Evolutionary conservation across 2,888 invertebrate genomes (phyloP).

Genomic region (Labia minor): DNA sequence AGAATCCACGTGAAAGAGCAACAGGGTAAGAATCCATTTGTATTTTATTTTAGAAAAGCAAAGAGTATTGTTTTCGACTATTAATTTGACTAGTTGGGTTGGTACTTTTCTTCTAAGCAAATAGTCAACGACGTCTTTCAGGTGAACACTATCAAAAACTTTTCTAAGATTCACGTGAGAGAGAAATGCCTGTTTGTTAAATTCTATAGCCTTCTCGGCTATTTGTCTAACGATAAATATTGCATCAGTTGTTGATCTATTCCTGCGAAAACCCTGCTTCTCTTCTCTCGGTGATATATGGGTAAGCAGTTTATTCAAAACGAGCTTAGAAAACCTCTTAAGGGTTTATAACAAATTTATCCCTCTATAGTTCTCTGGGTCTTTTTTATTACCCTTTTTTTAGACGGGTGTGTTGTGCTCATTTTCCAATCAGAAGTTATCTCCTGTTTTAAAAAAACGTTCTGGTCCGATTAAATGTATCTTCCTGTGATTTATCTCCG

Average conservation of each 20-base stretch:
- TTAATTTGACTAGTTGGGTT: constrained; percentile 1
- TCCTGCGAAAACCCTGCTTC: neutral
- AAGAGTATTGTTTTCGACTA: neutral
- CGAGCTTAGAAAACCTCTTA: too few relatives aligned
- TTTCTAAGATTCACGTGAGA: neutral
- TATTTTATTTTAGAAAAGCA: neutral
- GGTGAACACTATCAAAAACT: neutral
- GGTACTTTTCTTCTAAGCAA: neutral
- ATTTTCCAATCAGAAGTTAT: too few relatives aligned
- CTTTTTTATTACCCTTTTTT: too few relatives aligned
- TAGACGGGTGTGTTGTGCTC: too few relatives aligned
- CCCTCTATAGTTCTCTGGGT: too few relatives aligned
- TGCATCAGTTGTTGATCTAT: constrained; percentile 7
- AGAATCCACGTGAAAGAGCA: constrained; percentile 16
- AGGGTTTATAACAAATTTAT: too few relatives aligned
- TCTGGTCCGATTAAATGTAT: too few relatives aligned
- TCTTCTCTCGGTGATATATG: too few relatives aligned
- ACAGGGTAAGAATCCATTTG: neutral
- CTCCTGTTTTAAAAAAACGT: too few relatives aligned
- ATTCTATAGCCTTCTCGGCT: neutral
- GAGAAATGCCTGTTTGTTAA: neutral
- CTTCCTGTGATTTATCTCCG: too few relatives aligned
- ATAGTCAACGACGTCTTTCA: neutral
- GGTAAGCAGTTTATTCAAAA: too few relatives aligned
- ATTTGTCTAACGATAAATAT: neutral